These are phyloP conservation scores for Drosophila algonquin DNA, from an alignment of 2,888 invertebrate genomes.

Conservation along the genomic window DNA sequence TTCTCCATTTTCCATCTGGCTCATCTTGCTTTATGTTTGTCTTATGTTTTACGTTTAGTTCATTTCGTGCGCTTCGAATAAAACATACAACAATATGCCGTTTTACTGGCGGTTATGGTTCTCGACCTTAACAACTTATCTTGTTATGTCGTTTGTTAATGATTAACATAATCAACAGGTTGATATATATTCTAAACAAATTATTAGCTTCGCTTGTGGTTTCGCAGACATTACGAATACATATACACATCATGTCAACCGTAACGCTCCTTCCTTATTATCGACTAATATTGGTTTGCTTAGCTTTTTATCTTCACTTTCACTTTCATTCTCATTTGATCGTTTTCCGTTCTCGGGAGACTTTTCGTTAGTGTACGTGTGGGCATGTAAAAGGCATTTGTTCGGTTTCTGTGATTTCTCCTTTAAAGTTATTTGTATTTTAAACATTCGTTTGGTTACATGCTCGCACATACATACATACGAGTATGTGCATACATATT, in stretches of 20 bases:
- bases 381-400: slow-evolving; percentile 81
- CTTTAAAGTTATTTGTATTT: slow-evolving; percentile 30
- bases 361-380: slow-evolving; percentile 67
- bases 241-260: slow-evolving; percentile 2
- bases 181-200: slow-evolving; percentile 57
- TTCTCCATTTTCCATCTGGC: slow-evolving; percentile 16
- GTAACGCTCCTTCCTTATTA: slow-evolving; percentile 5
- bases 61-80: slow-evolving; percentile 72
- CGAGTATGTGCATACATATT: not conserved
- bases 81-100: slow-evolving; percentile 75
- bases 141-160: slow-evolving; percentile 45
- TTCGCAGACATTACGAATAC: slow-evolving; percentile 19
- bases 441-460: slow-evolving; percentile 6
- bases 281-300: slow-evolving; percentile 45
- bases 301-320: slow-evolving; percentile 9
- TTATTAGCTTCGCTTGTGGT: slow-evolving; percentile 38
- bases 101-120: slow-evolving; percentile 28
- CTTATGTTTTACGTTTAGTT: slow-evolving; percentile 35
- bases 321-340: slow-evolving; percentile 19
- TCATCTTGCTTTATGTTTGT: slow-evolving; percentile 13
- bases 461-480: slow-evolving; percentile 9
- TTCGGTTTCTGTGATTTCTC: slow-evolving; percentile 66
- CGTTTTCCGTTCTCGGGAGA: slow-evolving; percentile 24
- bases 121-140: slow-evolving; percentile 53
- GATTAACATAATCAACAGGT: slow-evolving; percentile 69